Conservation (phyloP, 2,797 vertebrate species). For the Holocentrus rufus region DNA sequence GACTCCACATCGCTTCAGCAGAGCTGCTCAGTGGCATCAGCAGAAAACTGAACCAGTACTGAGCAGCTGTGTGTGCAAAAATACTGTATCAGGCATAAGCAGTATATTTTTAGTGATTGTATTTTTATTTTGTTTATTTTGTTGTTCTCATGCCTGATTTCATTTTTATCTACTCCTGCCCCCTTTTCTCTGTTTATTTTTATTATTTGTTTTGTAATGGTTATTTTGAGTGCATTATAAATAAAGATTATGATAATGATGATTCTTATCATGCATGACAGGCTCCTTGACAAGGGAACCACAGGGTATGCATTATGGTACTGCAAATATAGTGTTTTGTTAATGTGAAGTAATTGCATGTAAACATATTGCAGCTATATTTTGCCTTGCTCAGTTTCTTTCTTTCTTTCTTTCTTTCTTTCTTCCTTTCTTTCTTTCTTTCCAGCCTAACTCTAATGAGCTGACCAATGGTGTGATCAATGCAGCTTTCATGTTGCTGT, state of each 20-base stretch:
- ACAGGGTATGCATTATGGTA: too few relatives aligned
- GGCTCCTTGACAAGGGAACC: too few relatives aligned
- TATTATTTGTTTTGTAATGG: too few relatives aligned
- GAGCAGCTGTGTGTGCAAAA: neutral
- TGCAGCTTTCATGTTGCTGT: slow-evolving; percentile 95
- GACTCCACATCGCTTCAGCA: too few relatives aligned
- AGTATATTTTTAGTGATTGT: neutral
- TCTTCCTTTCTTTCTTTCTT: slow-evolving; percentile 21
- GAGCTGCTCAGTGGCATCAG: too few relatives aligned
- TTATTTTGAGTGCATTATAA: too few relatives aligned
- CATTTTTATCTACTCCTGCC: neutral
- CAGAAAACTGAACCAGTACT: too few relatives aligned
- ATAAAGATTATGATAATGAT: too few relatives aligned
- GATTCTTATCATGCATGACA: too few relatives aligned
- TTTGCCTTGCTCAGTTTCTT: neutral
- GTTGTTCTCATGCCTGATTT: neutral
- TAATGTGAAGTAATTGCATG: neutral
- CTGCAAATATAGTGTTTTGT: neutral
- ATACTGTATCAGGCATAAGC: neutral
- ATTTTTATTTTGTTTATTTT: neutral
- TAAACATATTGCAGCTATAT: neutral
- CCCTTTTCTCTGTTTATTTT: neutral
- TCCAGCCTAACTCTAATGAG: slow-evolving; percentile 92
- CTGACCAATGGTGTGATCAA: slow-evolving; percentile 95
- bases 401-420: neutral